Evolutionary conservation across 2,888 invertebrate genomes (phyloP), one percentile per base, ranked within the genome.

Genomic region (Perdita meconis): DNA sequence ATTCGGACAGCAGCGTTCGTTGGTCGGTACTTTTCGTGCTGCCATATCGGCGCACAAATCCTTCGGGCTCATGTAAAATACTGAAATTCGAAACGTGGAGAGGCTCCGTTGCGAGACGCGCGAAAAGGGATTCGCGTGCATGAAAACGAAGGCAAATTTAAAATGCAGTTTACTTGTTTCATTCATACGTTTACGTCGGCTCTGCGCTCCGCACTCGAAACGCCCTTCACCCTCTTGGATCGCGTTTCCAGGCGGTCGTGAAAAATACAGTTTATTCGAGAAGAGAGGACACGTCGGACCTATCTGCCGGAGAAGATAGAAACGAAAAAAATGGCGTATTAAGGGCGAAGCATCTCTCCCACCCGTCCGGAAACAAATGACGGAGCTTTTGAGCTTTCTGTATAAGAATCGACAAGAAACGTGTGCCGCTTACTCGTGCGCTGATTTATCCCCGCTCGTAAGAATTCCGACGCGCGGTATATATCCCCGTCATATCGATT

Each of bases 401-500:
- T 67, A 84, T 77, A 77, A 75, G 80, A 84, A 82, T 82, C 77
- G 78, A 70, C 78, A 67, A 68, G 78, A 61, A 75, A 72, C 78
- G 76, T 68, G 78, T 61, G 65, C 60, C 61, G 78, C 67, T 76
- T 76, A 71, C 71, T 30, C 44, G 67, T 36, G 16, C 40, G 30
- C 59, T 78, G 78, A 84, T 84, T 84, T 80, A 84, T 73, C 57
- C 44, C 13, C 6, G 56, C 69, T 67, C 71, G 66, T 82, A 80
- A 82, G 74, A 60, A 66, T 57, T 44, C 60, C 57, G 69, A 69
- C 73, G 22, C 47, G 30, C 10, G n/a, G 71, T 73, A 73, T 78
- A 71, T 51, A 57, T 83, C 79, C 55, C 53, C 55, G 75, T 85
- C 79, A 78, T 75, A 83, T 69, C 71, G 73, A 79, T 68, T 61